Evolutionary conservation across 2,888 invertebrate species (phyloP).

Genomic region (Chouioia cunea): DNA sequence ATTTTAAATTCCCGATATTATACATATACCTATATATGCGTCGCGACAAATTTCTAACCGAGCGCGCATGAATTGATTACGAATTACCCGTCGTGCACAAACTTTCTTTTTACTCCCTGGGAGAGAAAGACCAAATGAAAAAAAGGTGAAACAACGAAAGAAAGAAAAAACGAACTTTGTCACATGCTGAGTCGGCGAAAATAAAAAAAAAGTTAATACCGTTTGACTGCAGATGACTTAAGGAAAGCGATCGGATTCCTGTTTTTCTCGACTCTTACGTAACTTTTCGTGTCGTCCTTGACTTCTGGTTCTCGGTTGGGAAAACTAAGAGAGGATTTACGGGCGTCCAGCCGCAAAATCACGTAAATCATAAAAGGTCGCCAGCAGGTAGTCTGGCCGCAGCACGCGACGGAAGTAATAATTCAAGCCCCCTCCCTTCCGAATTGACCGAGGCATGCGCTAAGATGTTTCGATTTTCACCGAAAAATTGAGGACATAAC

Average conservation of each 20-base stretch:
- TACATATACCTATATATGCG: constrained; percentile 18
- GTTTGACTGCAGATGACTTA: no score
- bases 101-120: constrained; percentile 4
- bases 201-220: no score
- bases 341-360: constrained; percentile 33
- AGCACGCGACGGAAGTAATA: constrained; percentile 61
- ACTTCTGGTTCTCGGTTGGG: background rate
- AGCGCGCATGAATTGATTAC: constrained; percentile 25
- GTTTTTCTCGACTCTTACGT: background rate
- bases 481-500: background rate
- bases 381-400: constrained; percentile 47
- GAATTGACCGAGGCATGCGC: constrained; percentile 8
- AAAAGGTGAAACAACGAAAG: no score
- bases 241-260: no score
- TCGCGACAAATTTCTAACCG: constrained; percentile 9
- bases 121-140: no score
- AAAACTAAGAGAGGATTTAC: constrained; percentile 39
- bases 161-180: no score
- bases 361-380: constrained; percentile 47
- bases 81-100: constrained; percentile 2
- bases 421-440: constrained; percentile 53
- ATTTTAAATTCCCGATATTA: constrained; percentile 39
- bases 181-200: no score
- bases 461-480: constrained; percentile 8
- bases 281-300: constrained; percentile 27